These are phyloP conservation scores for Heliconius nattereri DNA, from an alignment of 1,140 invertebrate species.

Conservation along the genomic window DNA sequence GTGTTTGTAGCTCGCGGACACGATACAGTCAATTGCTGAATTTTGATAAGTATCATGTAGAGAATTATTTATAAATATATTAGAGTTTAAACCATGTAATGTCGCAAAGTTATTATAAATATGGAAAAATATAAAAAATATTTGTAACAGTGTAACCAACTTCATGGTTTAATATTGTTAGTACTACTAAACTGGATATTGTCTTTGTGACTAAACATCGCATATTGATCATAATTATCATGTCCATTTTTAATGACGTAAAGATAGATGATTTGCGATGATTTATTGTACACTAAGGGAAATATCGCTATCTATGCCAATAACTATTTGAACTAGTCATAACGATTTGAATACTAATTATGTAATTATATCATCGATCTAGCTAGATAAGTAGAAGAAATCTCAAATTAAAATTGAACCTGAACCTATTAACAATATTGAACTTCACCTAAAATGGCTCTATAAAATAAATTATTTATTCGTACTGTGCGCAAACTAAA, in stretches of 20 bases:
- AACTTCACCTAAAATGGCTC: no score
- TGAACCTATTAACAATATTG: no score
- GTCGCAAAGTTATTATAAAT: background rate
- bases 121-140: background rate
- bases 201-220: background rate
- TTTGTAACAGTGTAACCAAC: conserved; percentile 10
- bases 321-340: background rate
- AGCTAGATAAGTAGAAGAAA: no score
- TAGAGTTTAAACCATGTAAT: background rate
- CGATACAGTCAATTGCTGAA: conserved; percentile 24
- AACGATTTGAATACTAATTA: background rate
- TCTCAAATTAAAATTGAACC: no score
- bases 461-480: no score
- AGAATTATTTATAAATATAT: background rate
- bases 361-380: background rate
- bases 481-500: no score
- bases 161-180: background rate
- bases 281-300: background rate
- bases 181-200: background rate
- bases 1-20: conserved; percentile 12
- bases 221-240: background rate
- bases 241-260: background rate
- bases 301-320: background rate
- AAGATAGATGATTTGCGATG: background rate
- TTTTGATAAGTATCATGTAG: conserved; percentile 9